These are phyloP conservation scores for Cotesia typhae DNA, from an alignment of 1,140 invertebrate species.

Conservation along the genomic window DNA sequence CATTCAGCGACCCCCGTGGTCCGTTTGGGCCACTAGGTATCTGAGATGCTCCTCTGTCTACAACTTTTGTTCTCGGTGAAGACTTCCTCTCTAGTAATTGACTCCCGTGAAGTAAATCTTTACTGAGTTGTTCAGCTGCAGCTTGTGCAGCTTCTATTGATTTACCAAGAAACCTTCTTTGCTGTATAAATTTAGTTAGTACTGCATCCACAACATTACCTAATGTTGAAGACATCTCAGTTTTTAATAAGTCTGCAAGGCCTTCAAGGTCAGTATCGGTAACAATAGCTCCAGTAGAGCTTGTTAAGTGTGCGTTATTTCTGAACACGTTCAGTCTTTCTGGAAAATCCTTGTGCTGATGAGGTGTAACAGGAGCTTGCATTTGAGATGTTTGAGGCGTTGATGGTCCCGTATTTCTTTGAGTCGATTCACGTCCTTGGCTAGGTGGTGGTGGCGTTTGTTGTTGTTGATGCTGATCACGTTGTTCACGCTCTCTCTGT, in stretches of 20 bases:
- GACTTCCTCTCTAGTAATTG: constrained; percentile 83
- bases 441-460: constrained; percentile 66
- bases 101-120: constrained; percentile 80
- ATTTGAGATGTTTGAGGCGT: constrained; percentile 58
- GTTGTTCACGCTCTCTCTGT: constrained; percentile 66
- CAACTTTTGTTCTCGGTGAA: constrained; percentile 78
- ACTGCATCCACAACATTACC: constrained; percentile 89
- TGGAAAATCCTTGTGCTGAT: constrained; percentile 65
- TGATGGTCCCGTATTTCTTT: constrained; percentile 53
- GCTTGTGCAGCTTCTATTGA: constrained; percentile 78
- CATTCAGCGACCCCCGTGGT: constrained; percentile 60
- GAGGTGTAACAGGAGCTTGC: constrained; percentile 63
- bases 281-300: constrained; percentile 69
- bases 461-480: constrained; percentile 60
- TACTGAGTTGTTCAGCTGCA: constrained; percentile 82
- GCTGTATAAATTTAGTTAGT: constrained; percentile 84
- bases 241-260: constrained; percentile 87
- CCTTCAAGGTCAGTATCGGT: constrained; percentile 83
- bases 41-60: constrained; percentile 71
- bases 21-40: constrained; percentile 61
- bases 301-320: constrained; percentile 46
- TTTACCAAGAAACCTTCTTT: constrained; percentile 78
- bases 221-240: constrained; percentile 85
- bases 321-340: constrained; percentile 63
- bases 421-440: constrained; percentile 55